Evolutionary conservation across 2,113 vertebrate species (phyloP).

Genomic region (Paralichthys olivaceus): DNA sequence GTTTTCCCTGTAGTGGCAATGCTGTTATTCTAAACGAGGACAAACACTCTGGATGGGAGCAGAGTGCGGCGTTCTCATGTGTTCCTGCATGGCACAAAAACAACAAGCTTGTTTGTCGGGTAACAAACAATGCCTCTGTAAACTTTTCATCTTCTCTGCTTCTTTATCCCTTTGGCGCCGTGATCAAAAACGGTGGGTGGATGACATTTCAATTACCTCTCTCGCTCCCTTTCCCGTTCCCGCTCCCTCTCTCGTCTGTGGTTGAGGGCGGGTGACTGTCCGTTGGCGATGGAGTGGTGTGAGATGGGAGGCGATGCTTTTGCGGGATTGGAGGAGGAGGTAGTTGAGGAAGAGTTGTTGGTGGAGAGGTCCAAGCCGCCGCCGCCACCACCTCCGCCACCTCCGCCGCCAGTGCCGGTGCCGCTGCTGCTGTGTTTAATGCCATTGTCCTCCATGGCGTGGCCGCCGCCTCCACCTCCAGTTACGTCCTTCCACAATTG

Average conservation of each 20-base stretch:
- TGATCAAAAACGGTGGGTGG: background rate
- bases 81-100: slow-evolving; percentile 31
- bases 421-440: slow-evolving; percentile 63
- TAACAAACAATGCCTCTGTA: slow-evolving; percentile 8
- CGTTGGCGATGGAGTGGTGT: slow-evolving; percentile 97
- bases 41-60: slow-evolving; percentile 47
- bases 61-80: slow-evolving; percentile 29
- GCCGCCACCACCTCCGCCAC: slow-evolving; percentile 43
- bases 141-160: slow-evolving; percentile 51
- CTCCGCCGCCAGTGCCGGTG: slow-evolving; percentile 52
- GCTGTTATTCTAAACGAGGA: slow-evolving; percentile 62
- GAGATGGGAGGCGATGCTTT: slow-evolving; percentile 98
- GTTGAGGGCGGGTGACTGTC: slow-evolving; percentile 96
- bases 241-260: slow-evolving; percentile 94
- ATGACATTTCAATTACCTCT: slow-evolving; percentile 54
- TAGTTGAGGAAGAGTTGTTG: slow-evolving; percentile 97
- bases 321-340: slow-evolving; percentile 97
- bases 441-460: slow-evolving; percentile 54
- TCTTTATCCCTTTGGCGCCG: background rate
- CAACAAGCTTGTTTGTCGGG: slow-evolving; percentile 38
- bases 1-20: slow-evolving; percentile 58
- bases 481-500: slow-evolving; percentile 99
- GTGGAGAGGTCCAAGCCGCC: slow-evolving; percentile 95
- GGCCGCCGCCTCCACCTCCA: slow-evolving; percentile 57
- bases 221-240: slow-evolving; percentile 72